A percentile compares a stretch with the other conserved stretches of the same genome.
phyloP scores from a whole-genome alignment of 2,113 vertebrate species.

The Mesoclemmys tuberculata region DNA sequence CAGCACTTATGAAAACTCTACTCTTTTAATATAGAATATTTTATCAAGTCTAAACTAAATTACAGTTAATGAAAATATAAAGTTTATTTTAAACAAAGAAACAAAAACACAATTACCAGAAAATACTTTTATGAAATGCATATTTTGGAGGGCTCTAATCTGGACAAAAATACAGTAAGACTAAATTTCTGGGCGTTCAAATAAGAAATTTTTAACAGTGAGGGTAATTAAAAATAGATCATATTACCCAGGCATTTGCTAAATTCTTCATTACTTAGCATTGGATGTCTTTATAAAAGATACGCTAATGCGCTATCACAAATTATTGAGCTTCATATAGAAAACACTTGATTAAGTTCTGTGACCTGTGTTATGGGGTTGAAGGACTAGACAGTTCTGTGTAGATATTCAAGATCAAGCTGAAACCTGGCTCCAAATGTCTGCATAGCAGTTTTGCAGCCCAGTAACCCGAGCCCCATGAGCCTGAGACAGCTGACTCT shows the following conservation, averaged over 20 bases:
- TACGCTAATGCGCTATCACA: not conserved
- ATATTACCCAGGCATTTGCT: not conserved
- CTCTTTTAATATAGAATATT: no score
- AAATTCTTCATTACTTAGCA: constrained; percentile 18
- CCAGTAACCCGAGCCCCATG: no score
- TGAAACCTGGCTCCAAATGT: no score
- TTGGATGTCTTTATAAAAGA: not conserved
- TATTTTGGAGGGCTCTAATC: not conserved
- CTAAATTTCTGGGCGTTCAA: not conserved
- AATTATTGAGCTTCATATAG: not conserved
- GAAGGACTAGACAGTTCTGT: no score
- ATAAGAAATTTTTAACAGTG: not conserved
- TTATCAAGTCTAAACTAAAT: no score
- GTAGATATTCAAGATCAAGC: no score
- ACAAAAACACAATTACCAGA: not conserved
- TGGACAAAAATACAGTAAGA: not conserved
- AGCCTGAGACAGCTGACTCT: no score
- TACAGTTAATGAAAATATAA: not conserved
- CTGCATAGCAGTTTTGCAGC: no score
- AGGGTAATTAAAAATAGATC: not conserved
- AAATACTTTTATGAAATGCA: not conserved
- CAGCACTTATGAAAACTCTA: no score
- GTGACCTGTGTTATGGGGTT: not conserved
- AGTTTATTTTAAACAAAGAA: not conserved
- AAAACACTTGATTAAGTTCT: constrained; percentile 18